Conservation (phyloP, 1,140 invertebrate species). For the Macrostomum lignano region DNA sequence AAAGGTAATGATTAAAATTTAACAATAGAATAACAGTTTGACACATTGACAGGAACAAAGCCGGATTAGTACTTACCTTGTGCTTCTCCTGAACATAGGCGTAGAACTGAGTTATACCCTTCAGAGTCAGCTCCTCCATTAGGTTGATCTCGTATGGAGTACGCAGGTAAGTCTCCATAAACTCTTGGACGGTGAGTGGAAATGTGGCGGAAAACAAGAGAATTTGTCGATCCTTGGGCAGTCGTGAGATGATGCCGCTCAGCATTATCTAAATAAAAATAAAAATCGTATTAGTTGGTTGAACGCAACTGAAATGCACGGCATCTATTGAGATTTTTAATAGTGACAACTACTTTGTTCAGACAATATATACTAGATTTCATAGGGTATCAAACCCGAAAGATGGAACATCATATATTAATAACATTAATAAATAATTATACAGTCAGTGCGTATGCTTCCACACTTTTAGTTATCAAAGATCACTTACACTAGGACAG, state of each 20-base stretch:
- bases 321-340: no score
- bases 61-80: conserved; percentile 33
- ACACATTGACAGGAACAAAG: neutral
- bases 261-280: conserved; percentile 47
- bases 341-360: no score
- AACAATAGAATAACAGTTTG: no score
- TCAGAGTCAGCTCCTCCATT: conserved; percentile 95
- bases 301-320: neutral
- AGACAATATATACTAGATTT: no score
- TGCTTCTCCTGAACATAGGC: conserved; percentile 98
- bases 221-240: conserved; percentile 81
- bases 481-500: no score
- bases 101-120: conserved; percentile 98
- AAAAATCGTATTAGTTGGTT: no score
- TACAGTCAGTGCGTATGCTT: no score
- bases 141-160: conserved; percentile 96
- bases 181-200: conserved; percentile 89
- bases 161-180: conserved; percentile 76
- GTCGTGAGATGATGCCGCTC: conserved; percentile 68
- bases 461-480: no score
- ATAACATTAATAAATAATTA: no score
- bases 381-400: neutral
- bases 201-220: conserved; percentile 95
- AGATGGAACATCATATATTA: neutral
- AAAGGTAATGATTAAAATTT: no score